Evolutionary conservation across 2,797 vertebrate species (phyloP).

Genomic region (Acipenser oxyrinchus): DNA sequence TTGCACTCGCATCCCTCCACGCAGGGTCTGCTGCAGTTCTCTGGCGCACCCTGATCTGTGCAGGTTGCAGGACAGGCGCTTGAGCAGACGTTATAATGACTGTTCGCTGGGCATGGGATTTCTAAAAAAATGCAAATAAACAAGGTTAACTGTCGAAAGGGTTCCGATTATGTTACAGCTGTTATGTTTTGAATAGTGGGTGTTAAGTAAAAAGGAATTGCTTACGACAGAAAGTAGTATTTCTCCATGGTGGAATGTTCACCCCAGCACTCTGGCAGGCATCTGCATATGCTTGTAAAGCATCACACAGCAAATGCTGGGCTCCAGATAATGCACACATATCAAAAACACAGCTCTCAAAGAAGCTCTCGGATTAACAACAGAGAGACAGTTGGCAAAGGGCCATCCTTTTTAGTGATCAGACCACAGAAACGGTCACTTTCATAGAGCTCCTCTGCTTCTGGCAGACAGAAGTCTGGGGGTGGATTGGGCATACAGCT

Average conservation of each 20-base stretch:
- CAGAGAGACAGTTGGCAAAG: conserved; percentile 54
- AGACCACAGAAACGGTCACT: conserved; percentile 60
- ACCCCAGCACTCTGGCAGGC: conserved; percentile 63
- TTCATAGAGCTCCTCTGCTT: conserved; percentile 46
- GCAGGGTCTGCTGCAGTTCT: conserved; percentile 53
- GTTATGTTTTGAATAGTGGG: no score
- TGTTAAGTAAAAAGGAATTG: conserved; percentile 14
- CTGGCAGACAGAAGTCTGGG: conserved; percentile 45
- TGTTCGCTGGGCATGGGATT: conserved; percentile 56
- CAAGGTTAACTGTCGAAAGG: no score
- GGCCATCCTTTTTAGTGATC: conserved; percentile 50
- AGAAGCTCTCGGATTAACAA: conserved; percentile 56
- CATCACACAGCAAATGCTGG: conserved; percentile 47
- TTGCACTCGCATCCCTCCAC: conserved; percentile 69
- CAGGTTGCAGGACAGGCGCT: conserved; percentile 63
- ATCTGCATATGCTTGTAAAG: conserved; percentile 49
- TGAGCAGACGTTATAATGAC: conserved; percentile 68
- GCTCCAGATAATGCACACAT: conserved; percentile 62
- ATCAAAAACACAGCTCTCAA: conserved; percentile 58
- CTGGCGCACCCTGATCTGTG: conserved; percentile 26
- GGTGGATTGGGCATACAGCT: conserved; percentile 46
- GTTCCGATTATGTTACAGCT: no score
- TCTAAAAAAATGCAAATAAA: conserved; percentile 37
- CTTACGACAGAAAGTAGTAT: conserved; percentile 67
- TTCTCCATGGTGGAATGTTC: conserved; percentile 57